These are phyloP conservation scores for Caenorhabditis elegans DNA, from an alignment of 1,140 invertebrate species.

Conservation along the genomic window DNA sequence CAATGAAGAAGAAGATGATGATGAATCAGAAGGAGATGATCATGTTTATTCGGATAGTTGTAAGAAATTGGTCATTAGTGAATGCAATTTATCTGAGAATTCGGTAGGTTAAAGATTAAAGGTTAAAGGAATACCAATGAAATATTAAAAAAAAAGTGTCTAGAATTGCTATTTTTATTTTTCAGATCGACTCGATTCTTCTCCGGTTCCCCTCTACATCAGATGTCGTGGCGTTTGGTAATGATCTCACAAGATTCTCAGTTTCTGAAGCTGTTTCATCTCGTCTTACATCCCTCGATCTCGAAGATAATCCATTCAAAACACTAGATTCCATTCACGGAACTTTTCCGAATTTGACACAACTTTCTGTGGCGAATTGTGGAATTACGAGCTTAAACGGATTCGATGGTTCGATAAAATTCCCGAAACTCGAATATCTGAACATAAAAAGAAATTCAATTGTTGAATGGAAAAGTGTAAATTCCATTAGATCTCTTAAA, in stretches of 20 bases:
- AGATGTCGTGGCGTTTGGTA: conserved; percentile 18
- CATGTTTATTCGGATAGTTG: not conserved
- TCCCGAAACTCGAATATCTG: conserved; percentile 21
- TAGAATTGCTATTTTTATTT: too few relatives aligned
- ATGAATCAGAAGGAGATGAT: not conserved
- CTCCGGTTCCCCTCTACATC: not conserved
- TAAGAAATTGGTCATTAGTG: not conserved
- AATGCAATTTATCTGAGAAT: not conserved
- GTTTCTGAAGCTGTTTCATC: not conserved
- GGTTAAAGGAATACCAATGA: not conserved
- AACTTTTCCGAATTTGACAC: conserved; percentile 30
- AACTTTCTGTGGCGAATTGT: conserved; percentile 22
- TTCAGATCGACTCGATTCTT: conserved; percentile 9
- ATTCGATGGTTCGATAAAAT: not conserved
- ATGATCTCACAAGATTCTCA: not conserved
- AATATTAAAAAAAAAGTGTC: not conserved
- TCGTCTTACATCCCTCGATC: conserved; percentile 27
- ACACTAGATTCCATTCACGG: conserved; percentile 11
- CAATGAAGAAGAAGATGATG: not conserved
- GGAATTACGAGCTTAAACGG: not conserved
- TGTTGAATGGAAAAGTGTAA: conserved; percentile 34
- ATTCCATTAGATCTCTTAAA: conserved; percentile 5
- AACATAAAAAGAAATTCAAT: conserved; percentile 23
- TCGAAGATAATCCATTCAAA: conserved; percentile 37
- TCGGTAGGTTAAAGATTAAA: not conserved